phyloP scores from a whole-genome alignment of 2,113 vertebrate genomes.

The Microcebus griseorufus region DNA sequence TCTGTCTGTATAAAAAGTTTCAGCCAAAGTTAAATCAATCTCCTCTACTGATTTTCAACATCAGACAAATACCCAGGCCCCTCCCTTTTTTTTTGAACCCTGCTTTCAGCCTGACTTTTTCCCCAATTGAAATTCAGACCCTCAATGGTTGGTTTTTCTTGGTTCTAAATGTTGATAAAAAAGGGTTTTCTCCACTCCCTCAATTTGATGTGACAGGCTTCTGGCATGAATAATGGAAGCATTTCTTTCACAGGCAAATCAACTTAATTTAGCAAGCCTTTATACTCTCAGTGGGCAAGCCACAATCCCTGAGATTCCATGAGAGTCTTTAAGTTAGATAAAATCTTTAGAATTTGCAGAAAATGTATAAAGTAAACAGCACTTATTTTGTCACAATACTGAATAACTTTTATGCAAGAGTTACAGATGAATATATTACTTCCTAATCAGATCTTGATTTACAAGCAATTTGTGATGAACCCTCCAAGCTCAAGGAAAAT shows the following conservation, averaged over 20 bases:
- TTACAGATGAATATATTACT: slow-evolving; percentile 87
- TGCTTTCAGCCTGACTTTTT: slow-evolving; percentile 98
- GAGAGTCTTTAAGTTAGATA: slow-evolving; percentile 92
- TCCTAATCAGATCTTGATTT: slow-evolving; percentile 88
- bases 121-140: slow-evolving; percentile 95
- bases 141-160: slow-evolving; percentile 95
- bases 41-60: slow-evolving; percentile 90
- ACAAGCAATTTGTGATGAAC: slow-evolving; percentile 83
- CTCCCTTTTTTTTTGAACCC: slow-evolving; percentile 83
- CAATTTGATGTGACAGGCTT: slow-evolving; percentile 99
- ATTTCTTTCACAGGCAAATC: slow-evolving; percentile 99
- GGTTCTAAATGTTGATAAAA: slow-evolving; percentile 98
- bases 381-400: slow-evolving; percentile 90
- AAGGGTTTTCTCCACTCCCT: slow-evolving; percentile 97
- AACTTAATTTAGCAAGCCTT: slow-evolving; percentile 99
- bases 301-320: slow-evolving; percentile 97
- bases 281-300: slow-evolving; percentile 94
- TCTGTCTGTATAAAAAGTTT: slow-evolving; percentile 85
- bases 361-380: slow-evolving; percentile 90
- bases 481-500: slow-evolving; percentile 64
- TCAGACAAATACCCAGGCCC: slow-evolving; percentile 89
- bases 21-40: slow-evolving; percentile 90
- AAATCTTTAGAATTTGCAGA: slow-evolving; percentile 94
- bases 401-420: slow-evolving; percentile 87
- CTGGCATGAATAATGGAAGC: slow-evolving; percentile 99